These are phyloP conservation scores for Daktulosphaira vitifoliae DNA, from an alignment of 1,140 invertebrate species.

Conservation along the genomic window DNA sequence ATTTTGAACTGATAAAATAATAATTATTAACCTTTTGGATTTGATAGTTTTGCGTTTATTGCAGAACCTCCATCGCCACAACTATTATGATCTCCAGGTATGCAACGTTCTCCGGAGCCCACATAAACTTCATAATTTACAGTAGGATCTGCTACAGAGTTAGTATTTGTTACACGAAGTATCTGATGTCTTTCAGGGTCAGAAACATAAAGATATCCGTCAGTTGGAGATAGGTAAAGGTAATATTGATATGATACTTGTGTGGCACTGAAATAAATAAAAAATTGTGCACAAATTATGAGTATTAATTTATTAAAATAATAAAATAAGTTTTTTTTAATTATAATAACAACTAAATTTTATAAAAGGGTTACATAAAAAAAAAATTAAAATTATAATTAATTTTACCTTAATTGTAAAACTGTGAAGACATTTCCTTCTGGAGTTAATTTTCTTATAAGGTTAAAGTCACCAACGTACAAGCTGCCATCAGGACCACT, in stretches of 20 bases:
- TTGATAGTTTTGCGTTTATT: constrained; percentile 77
- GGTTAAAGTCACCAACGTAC: constrained; percentile 95
- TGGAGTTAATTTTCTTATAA: constrained; percentile 84
- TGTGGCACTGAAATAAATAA: constrained; percentile 59
- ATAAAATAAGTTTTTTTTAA: background rate
- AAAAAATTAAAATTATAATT: no score
- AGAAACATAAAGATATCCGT: constrained; percentile 92
- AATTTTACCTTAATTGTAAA: constrained; percentile 70
- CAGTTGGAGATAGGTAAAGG: constrained; percentile 86
- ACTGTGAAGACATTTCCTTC: constrained; percentile 87
- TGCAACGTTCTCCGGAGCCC: constrained; percentile 91
- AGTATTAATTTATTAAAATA: background rate
- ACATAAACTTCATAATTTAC: constrained; percentile 80
- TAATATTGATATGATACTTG: constrained; percentile 93
- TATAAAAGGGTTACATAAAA: no score
- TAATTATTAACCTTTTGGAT: constrained; percentile 97
- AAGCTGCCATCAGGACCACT: constrained; percentile 91
- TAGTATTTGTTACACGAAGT: constrained; percentile 60
- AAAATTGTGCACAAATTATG: constrained; percentile 14
- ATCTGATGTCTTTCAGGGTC: constrained; percentile 88
- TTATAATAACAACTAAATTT: no score
- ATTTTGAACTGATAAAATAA: no score
- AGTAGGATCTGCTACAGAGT: constrained; percentile 68
- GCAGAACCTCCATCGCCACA: constrained; percentile 92
- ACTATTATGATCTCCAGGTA: constrained; percentile 77